A percentile compares a stretch with the other conserved stretches of the same genome.
These are phyloP conservation scores for Drosophila birchii DNA, from an alignment of 2,888 invertebrate genomes.

Conservation along the genomic window DNA sequence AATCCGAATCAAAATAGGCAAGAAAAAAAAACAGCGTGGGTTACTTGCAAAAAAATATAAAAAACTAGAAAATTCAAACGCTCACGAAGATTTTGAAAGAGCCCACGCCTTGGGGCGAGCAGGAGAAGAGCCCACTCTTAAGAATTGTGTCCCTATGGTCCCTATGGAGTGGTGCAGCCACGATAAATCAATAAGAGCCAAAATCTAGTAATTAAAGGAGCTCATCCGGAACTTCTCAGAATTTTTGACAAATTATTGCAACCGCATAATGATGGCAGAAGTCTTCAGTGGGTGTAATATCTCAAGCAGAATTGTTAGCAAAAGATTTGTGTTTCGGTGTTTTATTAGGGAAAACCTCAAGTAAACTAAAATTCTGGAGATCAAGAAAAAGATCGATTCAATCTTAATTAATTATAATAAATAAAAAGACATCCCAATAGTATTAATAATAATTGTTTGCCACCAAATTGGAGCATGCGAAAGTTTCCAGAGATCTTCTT, in stretches of 20 bases:
- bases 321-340: too few relatives aligned
- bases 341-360: too few relatives aligned
- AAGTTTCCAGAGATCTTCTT: constrained; percentile 6
- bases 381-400: too few relatives aligned
- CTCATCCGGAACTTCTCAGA: not conserved
- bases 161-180: not conserved
- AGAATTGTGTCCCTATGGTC: constrained; percentile 21
- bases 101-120: constrained; percentile 32
- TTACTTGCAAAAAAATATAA: constrained; percentile 25
- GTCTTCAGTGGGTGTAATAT: not conserved
- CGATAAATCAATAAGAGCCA: constrained; percentile 44
- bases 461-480: constrained; percentile 15
- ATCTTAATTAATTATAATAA: not conserved
- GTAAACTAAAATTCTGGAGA: too few relatives aligned
- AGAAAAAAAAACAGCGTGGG: constrained; percentile 36
- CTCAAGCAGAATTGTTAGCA: not conserved
- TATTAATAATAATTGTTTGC: not conserved
- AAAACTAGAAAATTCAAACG: constrained; percentile 28
- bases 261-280: constrained; percentile 8
- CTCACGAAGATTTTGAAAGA: constrained; percentile 35
- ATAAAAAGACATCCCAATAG: not conserved
- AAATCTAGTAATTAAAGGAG: constrained; percentile 15
- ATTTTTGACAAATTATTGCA: constrained; percentile 27
- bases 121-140: constrained; percentile 12
- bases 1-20: constrained; percentile 39